phyloP scores from a whole-genome alignment of 2,888 invertebrate species.

The Melanostoma scalare region DNA sequence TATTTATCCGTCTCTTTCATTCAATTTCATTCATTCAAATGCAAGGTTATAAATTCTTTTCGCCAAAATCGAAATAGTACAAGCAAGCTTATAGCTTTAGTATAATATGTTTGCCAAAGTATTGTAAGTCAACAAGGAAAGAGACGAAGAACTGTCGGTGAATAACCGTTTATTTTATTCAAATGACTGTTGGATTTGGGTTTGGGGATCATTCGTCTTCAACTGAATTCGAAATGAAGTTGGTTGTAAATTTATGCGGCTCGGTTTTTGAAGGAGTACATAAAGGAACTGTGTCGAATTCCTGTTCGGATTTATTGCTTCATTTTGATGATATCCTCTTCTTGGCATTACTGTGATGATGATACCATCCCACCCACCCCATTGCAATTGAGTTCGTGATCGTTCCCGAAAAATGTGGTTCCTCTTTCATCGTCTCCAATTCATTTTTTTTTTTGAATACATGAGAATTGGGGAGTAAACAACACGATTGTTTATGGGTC shows the following conservation, averaged over 20 bases:
- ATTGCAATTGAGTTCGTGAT: slow-evolving; percentile 63
- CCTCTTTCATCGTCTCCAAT: slow-evolving; percentile 28
- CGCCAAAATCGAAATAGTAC: slow-evolving; percentile 48
- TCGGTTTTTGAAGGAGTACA: slow-evolving; percentile 4
- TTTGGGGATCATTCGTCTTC: slow-evolving; percentile 59
- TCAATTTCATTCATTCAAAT: slow-evolving; percentile 45
- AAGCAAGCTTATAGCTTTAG: slow-evolving; percentile 5
- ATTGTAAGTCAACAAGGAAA: neutral
- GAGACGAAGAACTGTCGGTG: slow-evolving; percentile 12
- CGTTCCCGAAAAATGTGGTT: slow-evolving; percentile 44
- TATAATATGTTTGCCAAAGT: no score
- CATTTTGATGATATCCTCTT: slow-evolving; percentile 62
- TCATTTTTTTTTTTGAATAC: slow-evolving; percentile 2
- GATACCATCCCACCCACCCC: slow-evolving; percentile 29
- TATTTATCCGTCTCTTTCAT: neutral
- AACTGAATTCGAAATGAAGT: slow-evolving; percentile 65
- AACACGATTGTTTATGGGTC: slow-evolving; percentile 67
- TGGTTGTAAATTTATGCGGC: slow-evolving; percentile 49
- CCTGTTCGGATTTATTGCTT: slow-evolving; percentile 66
- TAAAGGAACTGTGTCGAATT: slow-evolving; percentile 60
- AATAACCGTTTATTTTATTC: slow-evolving; percentile 72
- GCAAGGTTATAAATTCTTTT: slow-evolving; percentile 43
- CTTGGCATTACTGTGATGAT: slow-evolving; percentile 51
- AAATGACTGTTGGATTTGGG: slow-evolving; percentile 53
- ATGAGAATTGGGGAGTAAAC: slow-evolving; percentile 32